A percentile compares a stretch with the other conserved stretches of the same genome.
Conservation (phyloP, 2,888 invertebrate genomes). For the Sphinx pinastri region DNA sequence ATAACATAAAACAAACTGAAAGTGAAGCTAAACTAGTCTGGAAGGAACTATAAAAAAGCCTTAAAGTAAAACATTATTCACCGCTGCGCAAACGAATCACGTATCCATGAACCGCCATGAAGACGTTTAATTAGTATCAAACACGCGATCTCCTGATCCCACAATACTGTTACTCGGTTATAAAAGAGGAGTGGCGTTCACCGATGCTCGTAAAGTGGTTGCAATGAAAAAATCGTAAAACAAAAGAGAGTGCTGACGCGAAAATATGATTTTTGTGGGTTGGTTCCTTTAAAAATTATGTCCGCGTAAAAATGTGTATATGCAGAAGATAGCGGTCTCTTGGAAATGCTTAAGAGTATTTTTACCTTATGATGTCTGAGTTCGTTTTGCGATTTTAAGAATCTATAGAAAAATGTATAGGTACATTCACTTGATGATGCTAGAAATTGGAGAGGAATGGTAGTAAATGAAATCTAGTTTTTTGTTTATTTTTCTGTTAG, state of each 20-base stretch:
- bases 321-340: slow-evolving; percentile 26
- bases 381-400: slow-evolving; percentile 13
- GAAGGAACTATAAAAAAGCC: slow-evolving; percentile 49
- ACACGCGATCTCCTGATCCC: slow-evolving; percentile 71
- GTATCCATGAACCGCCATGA: slow-evolving; percentile 58
- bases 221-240: slow-evolving; percentile 79
- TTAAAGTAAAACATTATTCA: slow-evolving; percentile 62
- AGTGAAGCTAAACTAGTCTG: slow-evolving; percentile 40
- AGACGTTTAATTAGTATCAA: slow-evolving; percentile 77
- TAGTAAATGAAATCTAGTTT: not conserved
- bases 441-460: not conserved
- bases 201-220: slow-evolving; percentile 72
- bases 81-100: slow-evolving; percentile 65
- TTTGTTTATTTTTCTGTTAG: not conserved
- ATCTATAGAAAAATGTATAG: not conserved
- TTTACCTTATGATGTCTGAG: slow-evolving; percentile 25
- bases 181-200: slow-evolving; percentile 71
- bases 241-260: slow-evolving; percentile 63
- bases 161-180: slow-evolving; percentile 61
- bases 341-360: slow-evolving; percentile 22
- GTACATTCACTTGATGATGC: slow-evolving; percentile 5
- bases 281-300: slow-evolving; percentile 53
- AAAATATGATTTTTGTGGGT: slow-evolving; percentile 73
- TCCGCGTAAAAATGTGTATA: slow-evolving; percentile 43
- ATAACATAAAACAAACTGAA: slow-evolving; percentile 31